These are phyloP conservation scores for Strigops habroptila DNA, from an alignment of 2,113 vertebrate species.

Conservation along the genomic window DNA sequence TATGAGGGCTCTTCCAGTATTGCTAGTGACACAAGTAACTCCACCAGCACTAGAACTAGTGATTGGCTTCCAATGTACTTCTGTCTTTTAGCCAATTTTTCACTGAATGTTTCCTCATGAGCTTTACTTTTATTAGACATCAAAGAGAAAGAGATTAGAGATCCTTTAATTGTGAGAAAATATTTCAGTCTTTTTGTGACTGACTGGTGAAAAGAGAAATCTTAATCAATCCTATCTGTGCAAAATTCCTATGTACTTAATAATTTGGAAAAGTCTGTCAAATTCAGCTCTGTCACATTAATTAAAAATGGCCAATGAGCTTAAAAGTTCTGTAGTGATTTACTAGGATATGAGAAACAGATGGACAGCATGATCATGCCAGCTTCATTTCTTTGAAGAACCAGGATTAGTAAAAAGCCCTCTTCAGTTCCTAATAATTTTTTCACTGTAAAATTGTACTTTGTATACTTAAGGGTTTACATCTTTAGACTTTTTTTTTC, in stretches of 20 bases:
- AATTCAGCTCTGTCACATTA: not conserved
- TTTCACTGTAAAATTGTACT: not conserved
- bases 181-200: not conserved
- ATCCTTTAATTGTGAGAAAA: not conserved
- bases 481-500: not conserved
- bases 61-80: not conserved
- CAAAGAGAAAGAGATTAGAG: conserved; percentile 4
- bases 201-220: not conserved
- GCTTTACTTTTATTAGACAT: not conserved
- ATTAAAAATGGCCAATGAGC: not conserved
- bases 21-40: not conserved
- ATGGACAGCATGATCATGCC: not conserved
- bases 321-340: not conserved
- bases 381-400: not conserved
- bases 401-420: not conserved
- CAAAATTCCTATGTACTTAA: not conserved
- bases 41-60: not conserved
- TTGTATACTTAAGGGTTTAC: not conserved
- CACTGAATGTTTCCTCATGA: not conserved
- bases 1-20: not conserved
- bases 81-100: not conserved
- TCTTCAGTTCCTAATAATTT: not conserved
- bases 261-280: not conserved
- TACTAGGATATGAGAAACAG: not conserved
- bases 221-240: not conserved